A percentile compares a stretch with the other conserved stretches of the same genome.
phyloP scores from a whole-genome alignment of 2,888 invertebrate species.

The Hololepta plana region DNA sequence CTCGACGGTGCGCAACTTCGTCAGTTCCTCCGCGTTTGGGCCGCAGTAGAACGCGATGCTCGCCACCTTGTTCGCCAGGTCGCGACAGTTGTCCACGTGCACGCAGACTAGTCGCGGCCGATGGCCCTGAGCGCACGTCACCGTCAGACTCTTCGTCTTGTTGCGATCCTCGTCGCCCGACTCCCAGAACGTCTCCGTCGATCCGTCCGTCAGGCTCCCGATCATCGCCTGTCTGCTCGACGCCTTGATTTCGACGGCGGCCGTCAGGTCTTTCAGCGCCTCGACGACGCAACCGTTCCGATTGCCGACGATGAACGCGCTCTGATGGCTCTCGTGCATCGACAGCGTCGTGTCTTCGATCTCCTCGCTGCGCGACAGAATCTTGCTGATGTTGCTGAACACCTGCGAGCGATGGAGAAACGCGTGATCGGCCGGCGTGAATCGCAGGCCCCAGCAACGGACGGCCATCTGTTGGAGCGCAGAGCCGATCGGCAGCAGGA shows the following conservation, averaged over 20 bases:
- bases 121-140: slow-evolving; percentile 40
- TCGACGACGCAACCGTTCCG: slow-evolving; percentile 34
- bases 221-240: slow-evolving; percentile 92
- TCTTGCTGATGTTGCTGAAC: slow-evolving; percentile 91
- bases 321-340: slow-evolving; percentile 38
- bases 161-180: slow-evolving; percentile 93
- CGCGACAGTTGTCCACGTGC: slow-evolving; percentile 88
- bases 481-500: slow-evolving; percentile 71
- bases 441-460: slow-evolving; percentile 82
- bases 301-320: slow-evolving; percentile 14
- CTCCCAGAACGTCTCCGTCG: slow-evolving; percentile 98
- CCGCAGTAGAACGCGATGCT: slow-evolving; percentile 74
- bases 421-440: slow-evolving; percentile 74
- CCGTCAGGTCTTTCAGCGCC: slow-evolving; percentile 55
- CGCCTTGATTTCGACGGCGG: slow-evolving; percentile 61
- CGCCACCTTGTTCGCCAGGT: slow-evolving; percentile 81
- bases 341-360: slow-evolving; percentile 40
- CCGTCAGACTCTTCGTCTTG: slow-evolving; percentile 70
- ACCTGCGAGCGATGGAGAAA: slow-evolving; percentile 68
- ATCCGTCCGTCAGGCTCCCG: slow-evolving; percentile 78
- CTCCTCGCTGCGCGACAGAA: slow-evolving; percentile 82
- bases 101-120: slow-evolving; percentile 62
- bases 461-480: slow-evolving; percentile 83
- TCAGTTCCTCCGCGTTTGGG: slow-evolving; percentile 61
- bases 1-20: slow-evolving; percentile 65